phyloP scores from a whole-genome alignment of 2,797 vertebrate genomes.

The Labeo calbasu region DNA sequence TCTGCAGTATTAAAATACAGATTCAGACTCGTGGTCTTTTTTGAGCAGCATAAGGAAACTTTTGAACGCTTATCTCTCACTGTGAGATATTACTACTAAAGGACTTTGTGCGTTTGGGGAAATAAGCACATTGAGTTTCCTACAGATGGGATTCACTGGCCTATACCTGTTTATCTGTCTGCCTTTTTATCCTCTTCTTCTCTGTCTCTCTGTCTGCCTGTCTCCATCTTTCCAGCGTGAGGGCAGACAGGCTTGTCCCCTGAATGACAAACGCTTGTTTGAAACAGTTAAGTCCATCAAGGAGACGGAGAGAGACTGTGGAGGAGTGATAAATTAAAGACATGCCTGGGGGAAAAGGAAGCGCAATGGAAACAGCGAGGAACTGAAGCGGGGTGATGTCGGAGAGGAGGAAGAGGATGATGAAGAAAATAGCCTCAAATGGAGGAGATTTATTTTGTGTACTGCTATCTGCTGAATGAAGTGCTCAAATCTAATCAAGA shows the following conservation, averaged over 20 bases:
- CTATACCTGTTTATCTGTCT: conserved; percentile 49
- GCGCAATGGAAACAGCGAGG: conserved; percentile 61
- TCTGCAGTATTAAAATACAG: conserved; percentile 16
- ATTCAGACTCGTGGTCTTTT: background rate
- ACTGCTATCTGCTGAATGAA: conserved; percentile 7
- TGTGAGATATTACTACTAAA: conserved; percentile 26
- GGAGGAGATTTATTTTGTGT: conserved; percentile 23
- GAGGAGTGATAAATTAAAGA: conserved; percentile 74
- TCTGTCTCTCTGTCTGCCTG: conserved; percentile 7
- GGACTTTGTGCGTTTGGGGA: conserved; percentile 31
- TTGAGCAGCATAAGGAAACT: conserved; percentile 9
- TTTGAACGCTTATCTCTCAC: conserved; percentile 25
- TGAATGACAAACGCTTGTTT: conserved; percentile 77
- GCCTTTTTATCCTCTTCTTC: conserved; percentile 43
- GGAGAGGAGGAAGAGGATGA: conserved; percentile 60
- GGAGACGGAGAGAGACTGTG: conserved; percentile 58
- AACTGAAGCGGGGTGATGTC: conserved; percentile 50
- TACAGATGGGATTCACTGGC: conserved; percentile 38
- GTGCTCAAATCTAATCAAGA: conserved; percentile 14
- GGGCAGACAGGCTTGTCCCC: conserved; percentile 52
- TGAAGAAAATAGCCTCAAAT: conserved; percentile 29
- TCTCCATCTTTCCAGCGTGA: conserved; percentile 36
- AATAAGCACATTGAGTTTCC: conserved; percentile 38
- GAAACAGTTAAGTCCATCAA: conserved; percentile 74
- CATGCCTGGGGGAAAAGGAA: conserved; percentile 68